These are phyloP conservation scores for Cinclus mexicanus DNA, from an alignment of 2,113 vertebrate species.

Conservation along the genomic window DNA sequence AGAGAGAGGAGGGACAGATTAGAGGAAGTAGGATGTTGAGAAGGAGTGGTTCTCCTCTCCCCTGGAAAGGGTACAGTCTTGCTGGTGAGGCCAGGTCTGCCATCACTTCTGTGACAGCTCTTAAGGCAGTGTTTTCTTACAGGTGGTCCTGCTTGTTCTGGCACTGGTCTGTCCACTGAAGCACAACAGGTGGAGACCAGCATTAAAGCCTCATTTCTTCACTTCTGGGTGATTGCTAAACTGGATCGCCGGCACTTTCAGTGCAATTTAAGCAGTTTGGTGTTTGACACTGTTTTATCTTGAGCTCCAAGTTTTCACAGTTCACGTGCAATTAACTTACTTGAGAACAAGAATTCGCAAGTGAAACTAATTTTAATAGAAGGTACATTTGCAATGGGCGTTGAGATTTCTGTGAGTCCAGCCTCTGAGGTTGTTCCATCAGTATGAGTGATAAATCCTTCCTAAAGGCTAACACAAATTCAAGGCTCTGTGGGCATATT, in stretches of 20 bases:
- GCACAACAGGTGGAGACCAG: neutral
- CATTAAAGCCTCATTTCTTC: neutral
- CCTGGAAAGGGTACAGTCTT: neutral
- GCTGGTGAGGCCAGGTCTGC: neutral
- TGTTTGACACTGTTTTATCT: neutral
- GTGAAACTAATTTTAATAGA: neutral
- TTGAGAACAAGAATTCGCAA: neutral
- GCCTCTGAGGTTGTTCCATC: neutral
- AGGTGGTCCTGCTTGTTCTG: neutral
- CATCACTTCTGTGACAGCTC: neutral
- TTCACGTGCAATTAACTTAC: neutral
- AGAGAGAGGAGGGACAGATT: neutral
- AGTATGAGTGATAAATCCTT: neutral
- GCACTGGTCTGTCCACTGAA: neutral
- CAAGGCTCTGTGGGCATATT: neutral
- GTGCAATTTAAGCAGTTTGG: neutral
- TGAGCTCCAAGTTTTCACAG: neutral
- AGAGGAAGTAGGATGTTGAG: neutral
- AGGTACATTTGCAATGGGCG: neutral
- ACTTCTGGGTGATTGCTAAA: neutral
- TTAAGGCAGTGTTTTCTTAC: neutral
- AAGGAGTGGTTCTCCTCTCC: neutral
- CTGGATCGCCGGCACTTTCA: fast-evolving
- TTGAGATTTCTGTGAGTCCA: neutral
- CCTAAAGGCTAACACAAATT: neutral